Base-by-base conservation (phyloP, 2,888 invertebrate genomes). In the Anticlea derivata region DNA sequence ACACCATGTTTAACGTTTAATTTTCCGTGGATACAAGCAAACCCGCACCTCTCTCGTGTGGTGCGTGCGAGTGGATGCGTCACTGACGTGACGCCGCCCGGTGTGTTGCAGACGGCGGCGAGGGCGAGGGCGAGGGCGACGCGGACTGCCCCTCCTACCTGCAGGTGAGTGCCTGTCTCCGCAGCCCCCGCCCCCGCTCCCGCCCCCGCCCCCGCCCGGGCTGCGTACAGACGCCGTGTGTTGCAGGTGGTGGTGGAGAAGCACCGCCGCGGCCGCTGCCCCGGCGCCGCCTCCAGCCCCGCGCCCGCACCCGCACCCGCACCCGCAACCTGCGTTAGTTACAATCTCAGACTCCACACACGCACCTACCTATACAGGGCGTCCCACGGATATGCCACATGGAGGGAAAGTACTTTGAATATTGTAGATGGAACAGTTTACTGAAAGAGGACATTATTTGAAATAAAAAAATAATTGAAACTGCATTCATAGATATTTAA, bases 181-280 rank as follows among this genome's bases (percentile, higher is more conserved):
- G 1, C 11, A 3, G 10, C 1, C 11, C 6, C 20, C 1, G 10
- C 22, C 1, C 12, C 29, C 7, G 10, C 31, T 6, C 13, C 2
- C 4, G 1, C 2, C 3, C n/a, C 4, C 10, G 20, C 10, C 5
- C 7, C 1, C 1, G 10, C 23, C 6, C n/a, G 5, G n/a, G n/a
- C n/a, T 7, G 27, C 7, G 4, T 13, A 22, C 39, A n/a, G n/a
- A n/a, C n/a, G n/a, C 7, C 1, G 3, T 26, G 17, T 10, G 13
- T 26, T 22, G 37, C 45, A 46, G 45, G 45, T 53, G 50, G 59
- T 59, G 49, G 53, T 56, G 43, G 59, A 59, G 50, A 53, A 53
- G 35, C 58, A 58, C 43, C 48, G 47, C 7, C 30, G 30, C 26
- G 23, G 17, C 34, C 12, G 24, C 43, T 7, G 20, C 38, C 33